These are phyloP conservation scores for Trissolcus basalis DNA, from an alignment of 1,140 invertebrate species.

Conservation along the genomic window DNA sequence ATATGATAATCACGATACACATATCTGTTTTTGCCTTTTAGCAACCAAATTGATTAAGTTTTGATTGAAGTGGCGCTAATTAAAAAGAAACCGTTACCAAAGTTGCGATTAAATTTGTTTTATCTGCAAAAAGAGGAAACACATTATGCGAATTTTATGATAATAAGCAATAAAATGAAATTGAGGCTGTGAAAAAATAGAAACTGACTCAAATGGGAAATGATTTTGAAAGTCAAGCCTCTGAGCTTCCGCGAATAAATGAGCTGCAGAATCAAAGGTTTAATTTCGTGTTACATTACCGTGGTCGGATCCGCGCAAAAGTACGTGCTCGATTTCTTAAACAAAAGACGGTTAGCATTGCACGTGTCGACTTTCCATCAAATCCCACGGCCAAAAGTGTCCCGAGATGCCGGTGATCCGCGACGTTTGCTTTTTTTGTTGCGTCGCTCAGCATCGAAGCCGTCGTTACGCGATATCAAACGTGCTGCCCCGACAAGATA, in stretches of 20 bases:
- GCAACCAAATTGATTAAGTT: no score
- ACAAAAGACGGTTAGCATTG: constrained; percentile 17
- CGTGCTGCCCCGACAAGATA: neutral
- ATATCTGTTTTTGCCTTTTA: no score
- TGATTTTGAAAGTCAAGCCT: no score
- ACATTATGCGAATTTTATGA: no score
- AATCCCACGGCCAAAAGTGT: constrained; percentile 44
- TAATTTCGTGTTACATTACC: neutral
- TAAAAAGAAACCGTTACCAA: no score
- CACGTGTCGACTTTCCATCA: constrained; percentile 45
- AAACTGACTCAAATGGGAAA: no score
- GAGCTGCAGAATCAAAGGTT: neutral
- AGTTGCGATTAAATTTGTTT: no score
- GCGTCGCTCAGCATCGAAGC: constrained; percentile 22
- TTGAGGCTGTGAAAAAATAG: no score
- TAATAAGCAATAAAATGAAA: no score
- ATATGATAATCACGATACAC: no score
- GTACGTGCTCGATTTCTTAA: constrained; percentile 43
- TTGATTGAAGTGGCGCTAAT: no score
- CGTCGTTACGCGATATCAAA: constrained; percentile 6
- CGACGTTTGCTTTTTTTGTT: constrained; percentile 40
- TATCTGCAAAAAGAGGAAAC: no score
- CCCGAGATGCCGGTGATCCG: constrained; percentile 29
- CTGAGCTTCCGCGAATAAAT: neutral
- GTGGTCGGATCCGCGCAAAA: constrained; percentile 13